A percentile compares a stretch with the other conserved stretches of the same genome.
These are phyloP conservation scores for Bubo bubo DNA, from an alignment of 2,113 vertebrate species.

Conservation along the genomic window DNA sequence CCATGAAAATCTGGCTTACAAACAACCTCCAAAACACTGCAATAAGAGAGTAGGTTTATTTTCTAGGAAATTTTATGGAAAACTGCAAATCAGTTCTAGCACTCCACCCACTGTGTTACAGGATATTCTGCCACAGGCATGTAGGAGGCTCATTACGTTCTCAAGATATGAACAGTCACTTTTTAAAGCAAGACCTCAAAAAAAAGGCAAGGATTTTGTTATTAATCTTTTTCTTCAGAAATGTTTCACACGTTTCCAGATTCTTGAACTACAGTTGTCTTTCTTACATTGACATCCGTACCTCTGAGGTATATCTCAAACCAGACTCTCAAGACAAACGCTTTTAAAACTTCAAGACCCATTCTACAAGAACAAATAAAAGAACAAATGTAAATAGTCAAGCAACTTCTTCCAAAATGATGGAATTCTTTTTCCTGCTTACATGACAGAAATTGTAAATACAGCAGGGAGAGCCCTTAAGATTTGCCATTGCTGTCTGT, in stretches of 20 bases:
- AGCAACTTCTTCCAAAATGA: background rate
- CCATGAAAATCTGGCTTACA: background rate
- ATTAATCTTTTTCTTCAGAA: background rate
- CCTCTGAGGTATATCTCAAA: background rate
- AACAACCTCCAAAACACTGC: background rate
- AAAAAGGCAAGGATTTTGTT: background rate
- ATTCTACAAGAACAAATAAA: background rate
- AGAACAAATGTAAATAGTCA: background rate
- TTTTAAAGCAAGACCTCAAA: background rate
- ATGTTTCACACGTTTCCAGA: background rate
- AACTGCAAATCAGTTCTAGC: background rate
- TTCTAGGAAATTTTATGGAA: background rate
- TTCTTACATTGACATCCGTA: background rate
- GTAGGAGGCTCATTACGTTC: background rate
- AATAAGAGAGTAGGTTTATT: background rate
- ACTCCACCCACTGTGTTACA: background rate
- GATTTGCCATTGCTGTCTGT: background rate
- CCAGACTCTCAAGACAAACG: background rate
- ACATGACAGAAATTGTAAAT: background rate
- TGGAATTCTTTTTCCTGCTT: background rate
- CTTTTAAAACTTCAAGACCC: background rate
- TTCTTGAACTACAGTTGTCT: background rate
- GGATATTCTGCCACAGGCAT: background rate
- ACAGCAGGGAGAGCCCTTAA: fast-evolving
- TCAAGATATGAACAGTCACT: background rate